Evolutionary conservation across 2,888 invertebrate species (phyloP).

Genomic region (Geotrupes spiniger): DNA sequence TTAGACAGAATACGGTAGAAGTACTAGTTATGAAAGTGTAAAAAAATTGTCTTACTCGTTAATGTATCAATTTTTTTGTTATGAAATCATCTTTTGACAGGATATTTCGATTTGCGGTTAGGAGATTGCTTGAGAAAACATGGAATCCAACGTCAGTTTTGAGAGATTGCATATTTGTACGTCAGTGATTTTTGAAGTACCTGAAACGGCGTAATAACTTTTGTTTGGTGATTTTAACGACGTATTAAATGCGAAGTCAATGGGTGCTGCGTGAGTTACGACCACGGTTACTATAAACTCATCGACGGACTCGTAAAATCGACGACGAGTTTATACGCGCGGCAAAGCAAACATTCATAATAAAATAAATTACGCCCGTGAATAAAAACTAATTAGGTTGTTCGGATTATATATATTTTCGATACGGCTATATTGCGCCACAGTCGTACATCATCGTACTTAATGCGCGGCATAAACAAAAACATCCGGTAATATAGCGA

Average conservation of each 20-base stretch:
- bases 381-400: conserved; percentile 34
- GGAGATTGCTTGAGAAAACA: too few species aligned
- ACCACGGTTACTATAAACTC: conserved; percentile 27
- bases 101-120: too few species aligned
- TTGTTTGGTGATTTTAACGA: conserved; percentile 28
- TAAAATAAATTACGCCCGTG: conserved; percentile 30
- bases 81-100: too few species aligned
- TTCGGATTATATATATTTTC: conserved; percentile 16
- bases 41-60: too few species aligned
- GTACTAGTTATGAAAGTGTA: too few species aligned
- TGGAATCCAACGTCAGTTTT: too few species aligned
- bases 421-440: not conserved
- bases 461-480: conserved; percentile 15
- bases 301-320: conserved; percentile 33
- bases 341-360: conserved; percentile 29
- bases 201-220: conserved; percentile 22
- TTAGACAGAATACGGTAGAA: too few species aligned
- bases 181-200: too few species aligned
- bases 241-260: conserved; percentile 30
- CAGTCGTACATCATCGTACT: conserved; percentile 6
- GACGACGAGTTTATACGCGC: conserved; percentile 32
- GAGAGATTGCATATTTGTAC: too few species aligned
- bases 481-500: conserved; percentile 7
- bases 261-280: conserved; percentile 26
- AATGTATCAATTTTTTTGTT: too few species aligned